Conservation (phyloP, 2,113 vertebrate species). For the Empidonax traillii region DNA sequence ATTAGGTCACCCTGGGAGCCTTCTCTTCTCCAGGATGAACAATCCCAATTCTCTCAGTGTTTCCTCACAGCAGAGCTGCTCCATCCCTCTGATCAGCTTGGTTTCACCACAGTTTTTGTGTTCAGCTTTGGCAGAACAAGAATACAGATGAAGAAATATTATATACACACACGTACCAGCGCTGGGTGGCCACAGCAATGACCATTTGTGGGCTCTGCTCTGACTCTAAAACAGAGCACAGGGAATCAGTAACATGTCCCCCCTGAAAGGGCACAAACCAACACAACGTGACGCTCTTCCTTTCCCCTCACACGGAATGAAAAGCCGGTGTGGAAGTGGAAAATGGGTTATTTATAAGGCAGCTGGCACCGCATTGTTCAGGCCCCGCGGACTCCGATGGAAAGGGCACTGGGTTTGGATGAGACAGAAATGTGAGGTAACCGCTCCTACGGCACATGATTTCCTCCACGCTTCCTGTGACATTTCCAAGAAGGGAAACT, state of each 20-base stretch:
- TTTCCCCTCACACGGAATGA: neutral
- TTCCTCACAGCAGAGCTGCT: neutral
- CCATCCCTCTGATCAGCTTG: neutral
- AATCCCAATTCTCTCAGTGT: neutral
- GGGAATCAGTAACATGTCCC: neutral
- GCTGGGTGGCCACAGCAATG: neutral
- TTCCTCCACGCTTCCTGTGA: conserved; percentile 39
- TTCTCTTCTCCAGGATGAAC: neutral
- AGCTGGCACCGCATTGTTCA: conserved; percentile 31
- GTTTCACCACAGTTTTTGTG: neutral
- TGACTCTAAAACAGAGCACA: accelerated
- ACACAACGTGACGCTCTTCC: neutral
- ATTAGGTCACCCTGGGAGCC: neutral
- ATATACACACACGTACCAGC: accelerated
- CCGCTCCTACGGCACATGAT: neutral
- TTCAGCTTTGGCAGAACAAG: neutral
- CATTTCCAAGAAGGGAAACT: conserved; percentile 62
- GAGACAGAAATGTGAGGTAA: neutral
- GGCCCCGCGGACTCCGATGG: neutral
- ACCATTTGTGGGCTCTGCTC: neutral
- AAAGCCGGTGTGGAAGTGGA: neutral
- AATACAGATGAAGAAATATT: neutral
- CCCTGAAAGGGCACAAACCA: neutral
- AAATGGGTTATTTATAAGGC: conserved; percentile 11
- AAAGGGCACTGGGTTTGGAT: neutral